Evolutionary conservation across 2,888 invertebrate genomes (phyloP), one percentile per base, ranked within the genome.

Genomic region (Ophioninae sp.): DNA sequence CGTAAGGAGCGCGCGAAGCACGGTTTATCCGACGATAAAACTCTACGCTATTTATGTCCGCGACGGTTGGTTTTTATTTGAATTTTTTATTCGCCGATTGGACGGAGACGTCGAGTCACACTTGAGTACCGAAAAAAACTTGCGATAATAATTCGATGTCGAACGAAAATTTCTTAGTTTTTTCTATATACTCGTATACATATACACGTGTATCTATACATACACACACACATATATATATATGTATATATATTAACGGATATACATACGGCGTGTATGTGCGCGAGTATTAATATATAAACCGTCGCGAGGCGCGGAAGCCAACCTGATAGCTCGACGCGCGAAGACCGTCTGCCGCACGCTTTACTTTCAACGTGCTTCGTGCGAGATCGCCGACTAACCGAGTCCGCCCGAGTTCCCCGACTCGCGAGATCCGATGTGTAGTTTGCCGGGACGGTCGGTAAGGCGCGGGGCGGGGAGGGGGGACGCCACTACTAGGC

Each of bases 301-400:
- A 74, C 72, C 65, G 77, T 83, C 84, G 82, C 84, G 83, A 82
- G 81, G 80, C 85, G 85, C 83, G 79, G 74, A 85, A 84, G 79
- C 85, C 89, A 88, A 91, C 91, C 88, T 86, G 89, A 88, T 89
- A 89, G 90, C 88, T 91, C 91, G 91, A 88, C 92, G 91, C 91
- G 91, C 90, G 88, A 91, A 90, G 89, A 92, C 91, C 88, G 91
- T 92, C 92, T 92, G 92, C 86, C 91, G 91, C 91, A 90, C 89
- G 90, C 87, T 90, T 88, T 88, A 87, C 90, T 89, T 89, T 89
- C 90, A 88, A 87, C 71, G 79, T 81, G 86, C 82, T 91, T 92
- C 91, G 91, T 89, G 89, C 86, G 88, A 87, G 87, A 84, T 91
- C 91, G 91, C 86, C 87, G 67, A 44, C n/a, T 44, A 65, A 84